Conservation (phyloP, 2,797 vertebrate genomes). For the Buphagus erythrorhynchus region DNA sequence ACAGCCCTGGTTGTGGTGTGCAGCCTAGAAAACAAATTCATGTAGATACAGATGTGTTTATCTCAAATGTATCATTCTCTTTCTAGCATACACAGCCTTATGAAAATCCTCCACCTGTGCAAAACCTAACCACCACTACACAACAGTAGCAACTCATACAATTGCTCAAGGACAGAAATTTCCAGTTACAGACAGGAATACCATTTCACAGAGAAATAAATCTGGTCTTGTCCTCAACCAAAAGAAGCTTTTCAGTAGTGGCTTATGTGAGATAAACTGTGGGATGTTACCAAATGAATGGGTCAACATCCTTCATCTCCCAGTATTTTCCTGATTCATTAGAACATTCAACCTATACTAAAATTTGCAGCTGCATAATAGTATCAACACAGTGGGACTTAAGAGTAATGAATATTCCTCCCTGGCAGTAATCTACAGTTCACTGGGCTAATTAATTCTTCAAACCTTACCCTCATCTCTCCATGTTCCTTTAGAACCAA, state of each 20-base stretch:
- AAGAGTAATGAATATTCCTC: background rate
- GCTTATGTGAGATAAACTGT: background rate
- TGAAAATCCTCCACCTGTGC: background rate
- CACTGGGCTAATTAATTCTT: background rate
- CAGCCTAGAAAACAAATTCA: background rate
- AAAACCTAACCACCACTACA: background rate
- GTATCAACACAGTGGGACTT: background rate
- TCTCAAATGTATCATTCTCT: background rate
- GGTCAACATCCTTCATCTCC: background rate
- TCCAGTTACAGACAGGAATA: background rate
- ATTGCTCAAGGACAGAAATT: background rate
- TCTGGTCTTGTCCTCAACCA: background rate
- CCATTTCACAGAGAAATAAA: background rate
- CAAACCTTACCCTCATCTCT: background rate
- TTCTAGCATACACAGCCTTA: background rate
- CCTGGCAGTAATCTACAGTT: background rate
- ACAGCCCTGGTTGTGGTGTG: background rate
- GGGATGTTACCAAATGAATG: background rate
- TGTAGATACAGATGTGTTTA: background rate
- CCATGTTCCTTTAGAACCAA: background rate
- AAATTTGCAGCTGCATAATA: background rate
- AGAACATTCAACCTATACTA: background rate
- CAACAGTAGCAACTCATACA: background rate
- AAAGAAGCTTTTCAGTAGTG: background rate
- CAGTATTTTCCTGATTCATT: background rate